Conservation (phyloP, 2,113 vertebrate genomes). For the Zosterops borbonicus region DNA sequence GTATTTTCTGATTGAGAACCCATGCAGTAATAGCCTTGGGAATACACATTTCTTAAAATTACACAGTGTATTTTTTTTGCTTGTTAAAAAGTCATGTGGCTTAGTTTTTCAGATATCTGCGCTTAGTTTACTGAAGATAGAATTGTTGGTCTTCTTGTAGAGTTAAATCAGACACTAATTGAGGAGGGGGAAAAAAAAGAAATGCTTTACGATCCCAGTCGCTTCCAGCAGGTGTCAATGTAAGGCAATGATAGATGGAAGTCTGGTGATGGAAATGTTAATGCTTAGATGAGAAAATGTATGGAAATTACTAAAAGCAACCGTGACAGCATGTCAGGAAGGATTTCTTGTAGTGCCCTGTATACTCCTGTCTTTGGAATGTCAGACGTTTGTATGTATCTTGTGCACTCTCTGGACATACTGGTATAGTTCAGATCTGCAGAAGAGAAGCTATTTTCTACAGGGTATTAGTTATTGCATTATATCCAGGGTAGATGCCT, state of each 20-base stretch:
- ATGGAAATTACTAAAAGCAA: conserved; percentile 42
- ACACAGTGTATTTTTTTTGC: background rate
- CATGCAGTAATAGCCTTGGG: background rate
- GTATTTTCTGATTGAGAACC: background rate
- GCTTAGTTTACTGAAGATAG: background rate
- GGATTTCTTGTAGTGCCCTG: background rate
- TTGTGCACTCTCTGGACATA: background rate
- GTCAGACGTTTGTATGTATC: background rate
- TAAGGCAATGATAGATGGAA: conserved; percentile 75
- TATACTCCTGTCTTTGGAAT: background rate
- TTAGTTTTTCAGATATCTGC: background rate
- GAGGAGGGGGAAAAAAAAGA: background rate
- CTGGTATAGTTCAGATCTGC: background rate
- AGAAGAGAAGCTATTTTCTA: background rate
- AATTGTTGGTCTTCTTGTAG: background rate
- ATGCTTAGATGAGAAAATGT: conserved; percentile 15
- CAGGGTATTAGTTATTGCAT: background rate
- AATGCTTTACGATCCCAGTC: conserved; percentile 43
- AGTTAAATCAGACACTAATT: background rate
- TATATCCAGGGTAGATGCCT: background rate
- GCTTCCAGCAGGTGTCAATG: conserved; percentile 80
- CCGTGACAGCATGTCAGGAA: background rate
- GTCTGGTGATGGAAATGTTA: background rate
- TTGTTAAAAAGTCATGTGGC: background rate
- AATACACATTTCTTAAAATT: background rate